Conservation (phyloP, 2,113 vertebrate genomes). For the Columbina picui region DNA sequence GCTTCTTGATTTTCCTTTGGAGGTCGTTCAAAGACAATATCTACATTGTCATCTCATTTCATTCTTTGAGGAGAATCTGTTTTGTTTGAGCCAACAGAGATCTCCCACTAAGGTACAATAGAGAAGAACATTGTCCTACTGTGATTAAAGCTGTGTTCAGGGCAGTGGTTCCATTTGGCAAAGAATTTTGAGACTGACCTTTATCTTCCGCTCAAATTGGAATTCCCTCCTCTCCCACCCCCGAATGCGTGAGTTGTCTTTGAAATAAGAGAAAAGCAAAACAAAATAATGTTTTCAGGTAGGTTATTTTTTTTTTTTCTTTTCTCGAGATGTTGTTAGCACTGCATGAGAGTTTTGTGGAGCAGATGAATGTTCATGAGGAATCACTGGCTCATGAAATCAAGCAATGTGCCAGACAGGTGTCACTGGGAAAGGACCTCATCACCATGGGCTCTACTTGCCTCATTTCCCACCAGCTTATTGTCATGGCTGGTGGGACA, state of each 20-base stretch:
- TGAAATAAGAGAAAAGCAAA: conserved; percentile 30
- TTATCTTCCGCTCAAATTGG: background rate
- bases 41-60: conserved; percentile 69
- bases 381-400: background rate
- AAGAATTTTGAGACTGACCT: conserved; percentile 35
- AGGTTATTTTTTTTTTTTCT: background rate
- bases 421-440: background rate
- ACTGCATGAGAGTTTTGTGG: background rate
- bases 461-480: background rate
- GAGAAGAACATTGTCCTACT: conserved; percentile 40
- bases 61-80: conserved; percentile 66
- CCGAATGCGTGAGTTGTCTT: background rate
- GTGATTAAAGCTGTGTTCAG: conserved; percentile 41
- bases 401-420: background rate
- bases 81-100: conserved; percentile 52
- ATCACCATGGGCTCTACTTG: background rate
- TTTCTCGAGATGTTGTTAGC: background rate
- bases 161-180: conserved; percentile 41
- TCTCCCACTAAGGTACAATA: conserved; percentile 64
- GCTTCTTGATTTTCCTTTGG: conserved; percentile 69
- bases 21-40: conserved; percentile 74
- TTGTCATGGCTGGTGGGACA: background rate
- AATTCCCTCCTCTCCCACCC: background rate
- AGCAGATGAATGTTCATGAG: background rate
- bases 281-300: background rate